Evolutionary conservation across 2,113 vertebrate genomes (phyloP).

Genomic region (Pipa parva): DNA sequence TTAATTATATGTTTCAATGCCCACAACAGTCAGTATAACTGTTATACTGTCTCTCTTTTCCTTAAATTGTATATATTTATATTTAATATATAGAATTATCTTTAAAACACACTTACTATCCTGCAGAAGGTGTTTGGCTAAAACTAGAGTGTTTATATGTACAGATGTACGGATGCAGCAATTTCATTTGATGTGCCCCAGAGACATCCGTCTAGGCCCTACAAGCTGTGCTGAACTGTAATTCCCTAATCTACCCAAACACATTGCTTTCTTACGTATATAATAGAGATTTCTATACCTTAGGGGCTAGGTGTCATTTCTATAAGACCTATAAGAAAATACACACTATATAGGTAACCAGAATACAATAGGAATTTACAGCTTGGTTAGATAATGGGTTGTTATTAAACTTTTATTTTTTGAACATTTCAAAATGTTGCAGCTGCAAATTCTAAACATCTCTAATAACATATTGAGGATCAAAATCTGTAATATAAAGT

Average conservation of each 20-base stretch:
- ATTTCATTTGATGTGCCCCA: background rate
- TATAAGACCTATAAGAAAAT: background rate
- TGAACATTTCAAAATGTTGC: too few relatives aligned
- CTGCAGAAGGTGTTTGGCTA: background rate
- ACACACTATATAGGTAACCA: background rate
- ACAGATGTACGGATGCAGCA: background rate
- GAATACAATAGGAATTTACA: background rate
- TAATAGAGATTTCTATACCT: background rate
- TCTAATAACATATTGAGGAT: too few relatives aligned
- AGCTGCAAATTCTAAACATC: background rate
- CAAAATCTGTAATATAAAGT: too few relatives aligned
- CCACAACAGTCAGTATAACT: slow-evolving; percentile 15
- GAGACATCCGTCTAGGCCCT: too few relatives aligned
- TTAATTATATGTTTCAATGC: slow-evolving; percentile 30
- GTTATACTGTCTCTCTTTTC: background rate
- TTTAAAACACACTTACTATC: background rate
- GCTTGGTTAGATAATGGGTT: background rate
- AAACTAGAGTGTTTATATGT: background rate
- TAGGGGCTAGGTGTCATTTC: background rate
- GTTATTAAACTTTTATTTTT: background rate
- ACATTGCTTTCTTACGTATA: background rate
- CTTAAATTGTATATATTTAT: background rate
- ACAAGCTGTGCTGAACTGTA: too few relatives aligned
- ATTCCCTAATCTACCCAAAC: too few relatives aligned
- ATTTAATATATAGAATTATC: background rate